A percentile compares a stretch with the other conserved stretches of the same genome.
These are phyloP conservation scores for Vespertilio murinus DNA, from an alignment of 2,797 vertebrate genomes.

Conservation along the genomic window DNA sequence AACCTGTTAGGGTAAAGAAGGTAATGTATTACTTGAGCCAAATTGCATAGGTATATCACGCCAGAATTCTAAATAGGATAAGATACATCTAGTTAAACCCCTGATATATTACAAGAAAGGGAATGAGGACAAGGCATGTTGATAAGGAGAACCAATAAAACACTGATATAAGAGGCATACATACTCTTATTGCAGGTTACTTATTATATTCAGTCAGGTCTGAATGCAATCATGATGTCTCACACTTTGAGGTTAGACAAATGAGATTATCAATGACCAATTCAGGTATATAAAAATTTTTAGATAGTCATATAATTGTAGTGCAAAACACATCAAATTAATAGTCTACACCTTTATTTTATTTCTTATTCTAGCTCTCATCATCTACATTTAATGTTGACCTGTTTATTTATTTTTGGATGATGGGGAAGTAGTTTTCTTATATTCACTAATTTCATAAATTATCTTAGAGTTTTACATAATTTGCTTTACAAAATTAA, in stretches of 20 bases:
- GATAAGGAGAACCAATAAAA: background rate
- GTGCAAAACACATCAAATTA: background rate
- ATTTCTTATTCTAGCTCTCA: background rate
- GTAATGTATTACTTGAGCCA: background rate
- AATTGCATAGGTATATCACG: background rate
- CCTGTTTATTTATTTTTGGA: background rate
- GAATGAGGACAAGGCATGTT: background rate
- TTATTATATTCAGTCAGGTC: background rate
- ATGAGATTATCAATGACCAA: background rate
- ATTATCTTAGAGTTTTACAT: background rate
- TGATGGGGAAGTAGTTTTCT: background rate
- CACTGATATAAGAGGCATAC: background rate
- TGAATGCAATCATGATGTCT: background rate
- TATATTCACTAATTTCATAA: background rate
- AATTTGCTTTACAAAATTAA: background rate
- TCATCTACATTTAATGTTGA: background rate
- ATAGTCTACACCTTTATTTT: background rate
- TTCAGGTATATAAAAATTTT: background rate
- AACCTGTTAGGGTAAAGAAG: background rate
- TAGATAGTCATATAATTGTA: background rate
- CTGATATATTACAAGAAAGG: background rate
- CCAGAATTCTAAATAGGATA: background rate
- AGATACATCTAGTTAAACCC: background rate
- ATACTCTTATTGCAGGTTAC: background rate
- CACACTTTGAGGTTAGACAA: background rate